Conservation (phyloP, 2,888 invertebrate species). For the Salticus scenicus region DNA sequence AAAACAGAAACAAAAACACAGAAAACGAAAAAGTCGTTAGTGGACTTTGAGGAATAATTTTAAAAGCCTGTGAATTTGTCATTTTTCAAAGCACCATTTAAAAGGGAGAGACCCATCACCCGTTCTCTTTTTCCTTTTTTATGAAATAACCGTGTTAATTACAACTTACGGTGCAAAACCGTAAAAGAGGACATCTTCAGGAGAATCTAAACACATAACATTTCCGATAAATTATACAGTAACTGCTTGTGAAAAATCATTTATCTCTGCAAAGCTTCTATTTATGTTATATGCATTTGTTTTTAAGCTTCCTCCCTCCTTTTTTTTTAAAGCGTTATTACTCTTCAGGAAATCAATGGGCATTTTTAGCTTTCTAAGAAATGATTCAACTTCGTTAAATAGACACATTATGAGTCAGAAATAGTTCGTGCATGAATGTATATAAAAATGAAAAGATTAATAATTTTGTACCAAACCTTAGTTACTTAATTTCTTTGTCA, state of each 20-base stretch:
- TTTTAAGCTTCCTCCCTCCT: constrained; percentile 14
- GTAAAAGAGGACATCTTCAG: constrained; percentile 42
- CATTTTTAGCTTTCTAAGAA: constrained; percentile 42
- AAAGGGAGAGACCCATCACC: constrained; percentile 21
- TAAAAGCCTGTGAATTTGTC: constrained; percentile 65
- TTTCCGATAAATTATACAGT: constrained; percentile 64
- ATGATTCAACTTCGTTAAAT: constrained; percentile 34
- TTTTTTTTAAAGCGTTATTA: neutral
- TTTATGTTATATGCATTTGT: constrained; percentile 43
- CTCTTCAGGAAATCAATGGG: constrained; percentile 58
- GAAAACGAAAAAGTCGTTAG: constrained; percentile 68
- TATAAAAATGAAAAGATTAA: constrained; percentile 40
- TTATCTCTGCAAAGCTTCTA: constrained; percentile 53
- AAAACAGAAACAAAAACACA: constrained; percentile 51
- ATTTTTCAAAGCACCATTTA: constrained; percentile 59
- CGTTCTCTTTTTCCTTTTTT: constrained; percentile 34
- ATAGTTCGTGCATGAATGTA: neutral
- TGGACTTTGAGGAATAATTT: constrained; percentile 50
- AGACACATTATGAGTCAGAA: constrained; percentile 34
- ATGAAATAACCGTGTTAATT: constrained; percentile 66
- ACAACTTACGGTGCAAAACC: constrained; percentile 52
- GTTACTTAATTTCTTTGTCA: constrained; percentile 55
- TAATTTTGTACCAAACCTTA: constrained; percentile 62
- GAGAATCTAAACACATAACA: constrained; percentile 19
- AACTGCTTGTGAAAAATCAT: constrained; percentile 59